phyloP scores from a whole-genome alignment of 2,797 vertebrate species.

The Cirrhinus mrigala region DNA sequence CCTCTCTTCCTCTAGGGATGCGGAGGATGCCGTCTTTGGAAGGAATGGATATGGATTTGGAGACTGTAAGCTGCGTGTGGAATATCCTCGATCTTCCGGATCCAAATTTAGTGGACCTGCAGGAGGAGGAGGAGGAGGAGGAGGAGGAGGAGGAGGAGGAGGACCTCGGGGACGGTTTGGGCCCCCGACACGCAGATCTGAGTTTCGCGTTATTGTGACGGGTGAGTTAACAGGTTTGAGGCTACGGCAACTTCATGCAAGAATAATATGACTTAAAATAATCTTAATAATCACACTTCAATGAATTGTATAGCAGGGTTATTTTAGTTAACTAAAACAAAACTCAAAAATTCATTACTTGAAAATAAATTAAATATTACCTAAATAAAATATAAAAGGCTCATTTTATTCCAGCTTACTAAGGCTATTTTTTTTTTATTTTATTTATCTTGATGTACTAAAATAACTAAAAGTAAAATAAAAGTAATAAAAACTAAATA shows the following conservation, averaged over 20 bases:
- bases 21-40: constrained; percentile 88
- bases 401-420: no score
- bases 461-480: neutral
- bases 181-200: constrained; percentile 90
- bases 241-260: neutral
- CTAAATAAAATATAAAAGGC: no score
- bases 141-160: neutral
- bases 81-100: constrained; percentile 88
- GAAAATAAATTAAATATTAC: neutral
- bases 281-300: neutral
- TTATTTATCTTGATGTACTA: neutral
- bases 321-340: neutral
- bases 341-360: neutral
- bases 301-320: neutral
- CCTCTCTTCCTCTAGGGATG: constrained; percentile 87
- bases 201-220: constrained; percentile 93
- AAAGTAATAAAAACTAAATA: neutral
- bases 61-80: constrained; percentile 90
- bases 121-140: constrained; percentile 70
- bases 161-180: constrained; percentile 87
- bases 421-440: no score
- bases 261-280: neutral
- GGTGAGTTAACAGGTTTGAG: constrained; percentile 73
- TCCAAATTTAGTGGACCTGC: constrained; percentile 81
- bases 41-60: constrained; percentile 90